Base-by-base conservation (phyloP, 2,888 invertebrate genomes). In the Drosophila quinaria region DNA sequence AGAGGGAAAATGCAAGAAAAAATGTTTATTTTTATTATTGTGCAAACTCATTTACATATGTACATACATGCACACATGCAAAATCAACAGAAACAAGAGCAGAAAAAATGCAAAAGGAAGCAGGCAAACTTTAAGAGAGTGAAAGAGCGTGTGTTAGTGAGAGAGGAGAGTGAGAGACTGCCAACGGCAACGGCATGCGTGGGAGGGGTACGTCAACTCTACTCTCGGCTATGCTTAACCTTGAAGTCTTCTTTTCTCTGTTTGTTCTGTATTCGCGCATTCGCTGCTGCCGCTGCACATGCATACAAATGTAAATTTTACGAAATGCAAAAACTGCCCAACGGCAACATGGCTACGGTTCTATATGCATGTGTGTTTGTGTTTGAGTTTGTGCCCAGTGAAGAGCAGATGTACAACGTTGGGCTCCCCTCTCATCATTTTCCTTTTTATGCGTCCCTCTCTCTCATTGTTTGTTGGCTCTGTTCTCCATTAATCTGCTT, bases 271-370 rank as follows among this genome's bases (percentile, higher is more conserved):
- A 51, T 79, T 74, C 63, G 64, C 64, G 58, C 60, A 68, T 56
- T 65, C 25, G 69, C 42, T 51, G 46, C 58, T 29, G 66, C 55
- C 50, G 46, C 58, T 67, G 83, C 82, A 73, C 76, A 80, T 80
- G 71, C 84, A 89, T 83, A 80, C 87, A 83, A 86, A 84, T 89
- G 87, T 78, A 78, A 72, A 87, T 80, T 78, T 79, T 60, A 22
- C 29, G 50, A 77, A 77, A 82, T 83, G 83, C 87, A 77, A 80
- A 82, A 78, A 58, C 44, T 66, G 73, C 63, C 62, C 63, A 77
- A 66, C 42, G 51, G 63, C 66, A 77, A 70, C 80, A 83, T 80
- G 70, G 74, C 84, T 50, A 35, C 79, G 74, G 17, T 56, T 67
- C 55, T 60, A 65, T 33, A 4, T 44, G 17, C 15, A 17, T 29